These are phyloP conservation scores for Drosophila meridionalis DNA, from an alignment of 2,888 invertebrate genomes.

Conservation along the genomic window DNA sequence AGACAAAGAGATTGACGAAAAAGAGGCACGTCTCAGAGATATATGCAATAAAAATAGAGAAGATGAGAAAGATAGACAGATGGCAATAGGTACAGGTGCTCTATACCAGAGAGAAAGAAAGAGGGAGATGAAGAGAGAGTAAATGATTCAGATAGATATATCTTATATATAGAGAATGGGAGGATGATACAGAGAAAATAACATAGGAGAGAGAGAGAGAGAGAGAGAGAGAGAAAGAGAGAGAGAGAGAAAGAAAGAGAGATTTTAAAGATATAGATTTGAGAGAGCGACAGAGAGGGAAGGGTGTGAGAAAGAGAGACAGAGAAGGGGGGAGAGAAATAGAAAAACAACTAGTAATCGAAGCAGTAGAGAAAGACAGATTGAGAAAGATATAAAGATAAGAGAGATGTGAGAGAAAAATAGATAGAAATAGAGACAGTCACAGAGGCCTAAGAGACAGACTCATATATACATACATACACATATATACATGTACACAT, in stretches of 20 bases:
- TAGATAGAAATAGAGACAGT: too few species aligned
- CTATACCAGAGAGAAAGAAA: neutral
- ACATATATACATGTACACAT: neutral
- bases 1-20: too few species aligned
- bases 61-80: neutral
- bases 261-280: neutral
- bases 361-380: neutral
- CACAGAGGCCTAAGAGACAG: too few species aligned
- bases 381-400: conserved; percentile 17
- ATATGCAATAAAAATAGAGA: too few species aligned
- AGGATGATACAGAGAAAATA: neutral
- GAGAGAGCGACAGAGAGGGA: neutral
- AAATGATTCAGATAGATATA: neutral
- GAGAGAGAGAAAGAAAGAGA: neutral
- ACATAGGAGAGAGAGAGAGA: neutral
- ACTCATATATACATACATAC: too few species aligned
- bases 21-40: too few species aligned
- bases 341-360: neutral
- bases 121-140: neutral
- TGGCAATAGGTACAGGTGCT: too few species aligned
- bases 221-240: neutral
- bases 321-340: neutral
- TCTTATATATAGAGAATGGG: too few species aligned
- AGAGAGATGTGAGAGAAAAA: too few species aligned
- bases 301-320: neutral